phyloP scores from a whole-genome alignment of 2,888 invertebrate genomes.

The Chrysodeixis includens region DNA sequence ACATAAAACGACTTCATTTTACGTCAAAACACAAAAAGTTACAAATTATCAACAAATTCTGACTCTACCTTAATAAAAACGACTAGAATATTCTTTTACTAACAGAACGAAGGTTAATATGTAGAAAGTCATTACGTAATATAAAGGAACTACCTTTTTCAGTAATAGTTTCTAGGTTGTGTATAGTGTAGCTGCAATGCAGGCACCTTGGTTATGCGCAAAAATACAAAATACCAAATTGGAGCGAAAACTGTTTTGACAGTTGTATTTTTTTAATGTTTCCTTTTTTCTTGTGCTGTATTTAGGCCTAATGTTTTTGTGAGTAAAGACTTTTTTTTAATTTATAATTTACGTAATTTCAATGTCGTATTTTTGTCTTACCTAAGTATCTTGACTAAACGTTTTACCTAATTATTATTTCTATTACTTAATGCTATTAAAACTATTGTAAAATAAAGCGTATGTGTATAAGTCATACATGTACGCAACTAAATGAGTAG shows the following conservation, averaged over 20 bases:
- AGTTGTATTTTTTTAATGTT: background rate
- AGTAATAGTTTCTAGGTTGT: background rate
- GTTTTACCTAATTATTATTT: no score
- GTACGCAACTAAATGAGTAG: no score
- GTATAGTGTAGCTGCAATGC: background rate
- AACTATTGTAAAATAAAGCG: no score
- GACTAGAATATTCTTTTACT: background rate
- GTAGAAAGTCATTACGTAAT: background rate
- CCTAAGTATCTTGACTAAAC: no score
- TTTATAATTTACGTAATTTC: no score
- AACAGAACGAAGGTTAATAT: background rate
- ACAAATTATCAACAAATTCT: no score
- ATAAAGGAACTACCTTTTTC: background rate
- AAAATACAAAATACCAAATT: background rate
- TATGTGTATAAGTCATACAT: no score
- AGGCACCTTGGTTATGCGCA: background rate
- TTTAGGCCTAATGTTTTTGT: background rate
- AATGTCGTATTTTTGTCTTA: no score
- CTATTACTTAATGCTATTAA: no score
- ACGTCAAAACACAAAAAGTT: no score
- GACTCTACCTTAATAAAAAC: background rate
- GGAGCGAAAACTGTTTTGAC: constrained; percentile 6
- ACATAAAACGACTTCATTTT: no score
- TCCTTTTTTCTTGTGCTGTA: background rate
- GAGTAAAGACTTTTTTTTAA: no score